These are phyloP conservation scores for Microchrysa polita DNA, from an alignment of 2,888 invertebrate species.

Conservation along the genomic window DNA sequence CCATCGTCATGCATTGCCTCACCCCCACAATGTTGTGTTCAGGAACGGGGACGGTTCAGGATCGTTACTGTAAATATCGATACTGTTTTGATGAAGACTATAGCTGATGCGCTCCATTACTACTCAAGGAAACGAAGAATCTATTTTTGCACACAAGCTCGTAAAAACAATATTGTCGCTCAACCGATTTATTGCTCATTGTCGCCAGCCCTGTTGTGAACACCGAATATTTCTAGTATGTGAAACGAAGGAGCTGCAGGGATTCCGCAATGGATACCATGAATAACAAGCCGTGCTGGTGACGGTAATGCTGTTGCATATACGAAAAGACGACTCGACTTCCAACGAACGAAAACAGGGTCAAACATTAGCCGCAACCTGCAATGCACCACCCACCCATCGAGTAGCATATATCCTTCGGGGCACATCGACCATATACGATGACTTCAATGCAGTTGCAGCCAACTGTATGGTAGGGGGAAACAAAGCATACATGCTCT, in stretches of 20 bases:
- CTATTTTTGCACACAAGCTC: too few relatives aligned
- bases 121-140: too few relatives aligned
- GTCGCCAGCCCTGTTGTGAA: background rate
- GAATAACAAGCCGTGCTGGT: conserved; percentile 52
- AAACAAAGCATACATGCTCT: conserved; percentile 2
- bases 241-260: background rate
- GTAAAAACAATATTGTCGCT: too few relatives aligned
- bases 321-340: conserved; percentile 41
- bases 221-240: background rate
- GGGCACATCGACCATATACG: background rate
- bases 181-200: too few relatives aligned
- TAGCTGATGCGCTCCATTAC: too few relatives aligned
- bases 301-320: conserved; percentile 49
- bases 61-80: background rate
- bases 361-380: conserved; percentile 65
- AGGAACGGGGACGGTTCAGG: background rate
- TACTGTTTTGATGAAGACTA: too few relatives aligned
- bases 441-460: conserved; percentile 35
- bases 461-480: background rate
- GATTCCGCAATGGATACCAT: conserved; percentile 50
- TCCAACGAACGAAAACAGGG: conserved; percentile 59
- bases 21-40: background rate
- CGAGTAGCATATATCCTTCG: background rate
- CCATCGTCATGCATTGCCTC: conserved; percentile 20
- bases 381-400: conserved; percentile 61